Evolutionary conservation across 2,888 invertebrate species (phyloP).

Genomic region (Nemoura dubitans): DNA sequence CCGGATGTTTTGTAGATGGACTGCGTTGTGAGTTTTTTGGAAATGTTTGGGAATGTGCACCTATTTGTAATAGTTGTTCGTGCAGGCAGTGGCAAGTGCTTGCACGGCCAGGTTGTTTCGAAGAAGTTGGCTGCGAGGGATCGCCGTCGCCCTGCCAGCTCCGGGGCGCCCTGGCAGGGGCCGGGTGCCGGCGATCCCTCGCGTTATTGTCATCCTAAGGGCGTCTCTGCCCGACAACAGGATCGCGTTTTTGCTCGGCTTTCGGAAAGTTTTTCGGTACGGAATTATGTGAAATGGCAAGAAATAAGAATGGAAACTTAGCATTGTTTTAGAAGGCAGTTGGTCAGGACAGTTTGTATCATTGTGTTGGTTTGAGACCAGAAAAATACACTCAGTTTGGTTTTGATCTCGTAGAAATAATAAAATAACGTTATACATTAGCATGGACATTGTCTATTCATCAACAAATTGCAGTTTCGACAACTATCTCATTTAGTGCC

Average conservation of each 20-base stretch:
- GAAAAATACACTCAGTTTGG: conserved; percentile 37
- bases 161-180: not conserved
- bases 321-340: conserved; percentile 22
- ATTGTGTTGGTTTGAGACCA: conserved; percentile 32
- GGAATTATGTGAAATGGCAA: conserved; percentile 13
- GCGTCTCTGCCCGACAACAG: conserved; percentile 13
- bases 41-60: conserved; percentile 34
- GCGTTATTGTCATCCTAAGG: not conserved
- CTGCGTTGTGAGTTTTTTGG: conserved; percentile 25
- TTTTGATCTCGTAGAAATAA: conserved; percentile 38
- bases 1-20: conserved; percentile 32
- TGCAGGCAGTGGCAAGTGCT: not conserved
- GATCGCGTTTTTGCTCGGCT: not conserved
- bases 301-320: not conserved
- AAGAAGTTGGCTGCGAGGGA: not conserved
- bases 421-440: conserved; percentile 22
- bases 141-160: not conserved
- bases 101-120: not conserved
- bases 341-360: not conserved
- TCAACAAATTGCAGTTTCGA: conserved; percentile 42
- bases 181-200: not conserved
- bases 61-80: conserved; percentile 34
- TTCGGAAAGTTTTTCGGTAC: conserved; percentile 14
- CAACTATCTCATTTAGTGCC: conserved; percentile 46
- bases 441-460: conserved; percentile 37